Evolutionary conservation across 2,888 invertebrate genomes (phyloP), one percentile per base, ranked within the genome.

Genomic region (Gerris lacustris): DNA sequence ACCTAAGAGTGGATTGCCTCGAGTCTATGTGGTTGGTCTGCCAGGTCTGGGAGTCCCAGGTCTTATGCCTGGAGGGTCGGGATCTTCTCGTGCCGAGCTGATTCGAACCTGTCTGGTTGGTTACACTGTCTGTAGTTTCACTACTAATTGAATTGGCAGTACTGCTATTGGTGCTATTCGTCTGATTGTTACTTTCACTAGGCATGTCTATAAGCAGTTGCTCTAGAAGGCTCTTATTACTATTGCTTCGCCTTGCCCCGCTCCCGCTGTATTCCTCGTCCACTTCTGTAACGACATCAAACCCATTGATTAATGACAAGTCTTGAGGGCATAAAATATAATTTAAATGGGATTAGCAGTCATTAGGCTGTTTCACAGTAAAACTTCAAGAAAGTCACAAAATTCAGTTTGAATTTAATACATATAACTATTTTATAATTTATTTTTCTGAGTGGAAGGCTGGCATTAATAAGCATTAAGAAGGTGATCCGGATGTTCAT

Each of bases 201-300:
- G 93, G 93, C 76, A 93, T 93, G 79, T 93, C 93, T 76, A 93
- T 93, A 2, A 92, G 84, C 76, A 93, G 84, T 79, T 92, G 92
- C 78, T 91, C 90, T 64, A 91, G 81, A 68, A 77, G 73, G 45
- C 76, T 76, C 72, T 77, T 77, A 44, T 72, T 72, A 4, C 69
- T 66, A 66, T 66, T 66, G 17, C 43, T 17, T 9, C 66, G 11
- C 66, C 66, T 9, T 17, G 9, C 17, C 17, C 66, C 17, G 17
- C 66, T 17, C 7, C 66, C 11, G 17, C 17, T 17, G 5, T 9
- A 31, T n/a, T 66, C 66, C 66, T 66, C 66, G 9, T 55, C 55
- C 55, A 55, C 55, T 55, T 55, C 55, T 55, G 55, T 2, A 55
- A 55, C 31, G 4, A 31, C 31, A 31, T 2, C 4, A 4, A 31